Base-by-base conservation (phyloP, 2,888 invertebrate species). In the Elgonia sp. region DNA sequence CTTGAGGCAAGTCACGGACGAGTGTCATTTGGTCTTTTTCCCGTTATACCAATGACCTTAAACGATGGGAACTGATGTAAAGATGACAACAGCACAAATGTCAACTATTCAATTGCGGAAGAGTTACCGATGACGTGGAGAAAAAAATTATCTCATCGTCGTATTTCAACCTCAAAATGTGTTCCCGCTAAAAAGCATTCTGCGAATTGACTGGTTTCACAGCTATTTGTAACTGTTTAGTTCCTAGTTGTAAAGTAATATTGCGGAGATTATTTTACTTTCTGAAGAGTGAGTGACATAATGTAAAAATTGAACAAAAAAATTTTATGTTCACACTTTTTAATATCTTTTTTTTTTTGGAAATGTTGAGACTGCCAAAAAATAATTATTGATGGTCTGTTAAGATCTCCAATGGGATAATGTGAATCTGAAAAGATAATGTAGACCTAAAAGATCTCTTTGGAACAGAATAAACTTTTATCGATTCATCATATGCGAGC, bases 21-120 rank as follows among this genome's bases (percentile, higher is more conserved):
- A 89, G 90, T 89, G 92, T 92, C 91, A 89, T 89, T 91, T 90
- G 88, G 81, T 75, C 88, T 55, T 21, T 69, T 81, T 86, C 87
- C 91, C 92, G 92, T 92, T 93, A 92, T 91, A 90, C 90, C 88
- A 92, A 92, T 93, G 93, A 92, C 92, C 92, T 91, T 89, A 91
- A 93, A 93, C 90, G 90, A 91, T 91, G 90, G 85, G 65, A 87
- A 89, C 73, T 76, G 63, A 84, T 76, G 76, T 90, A 89, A 89
- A 88, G 89, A 89, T 79, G 87, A 89, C 87, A 90, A 90, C 89
- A 81, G 80, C 84, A 90, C 92, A 92, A 92, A 93, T 92, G 92
- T 93, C 93, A 92, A 92, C 90, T 85, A 69, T 90, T 83, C 86
- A 88, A 90, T 92, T 90, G 89, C 90, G 91, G 91, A 63, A 65